Evolutionary conservation across 2,113 vertebrate genomes (phyloP), one percentile per base, ranked within the genome.

Genomic region (Cephalophus harveyi): DNA sequence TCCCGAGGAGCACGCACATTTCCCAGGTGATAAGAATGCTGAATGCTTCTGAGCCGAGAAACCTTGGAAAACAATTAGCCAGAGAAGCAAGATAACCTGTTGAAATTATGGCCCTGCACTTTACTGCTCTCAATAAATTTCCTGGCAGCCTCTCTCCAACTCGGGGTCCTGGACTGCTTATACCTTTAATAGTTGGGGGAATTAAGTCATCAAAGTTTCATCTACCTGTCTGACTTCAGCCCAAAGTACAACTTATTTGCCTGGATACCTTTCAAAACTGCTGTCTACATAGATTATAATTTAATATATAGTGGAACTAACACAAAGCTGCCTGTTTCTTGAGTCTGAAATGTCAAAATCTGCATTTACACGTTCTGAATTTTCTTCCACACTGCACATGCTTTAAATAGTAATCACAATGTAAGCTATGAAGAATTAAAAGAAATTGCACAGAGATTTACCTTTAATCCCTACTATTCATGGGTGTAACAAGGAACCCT

Each of bases 151-250:
- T 98, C 92, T 91, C 96, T 87, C 36, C 76, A 62, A 10, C 81
- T 30, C 50, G 6, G 91, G 89, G 91, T 84, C 59, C 64, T 92
- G 86, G n/a, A 96, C 96, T 97, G 90, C 93, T 97, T 96, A 86
- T 82, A 97, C 57, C 91, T 97, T 97, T 97, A 98, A 81, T 82
- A 96, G 89, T 84, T 95, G 46, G 17, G 96, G 82, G 98, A 98
- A 98, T 93, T 95, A 97, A 98, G 94, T 85, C 97, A 98, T 97
- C 78, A 43, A 82, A 82, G 81, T 98, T 98, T 97, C 98, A 97
- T 96, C 97, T 97, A 98, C 96, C 97, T 92, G 87, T 82, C 91
- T 81, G 95, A 87, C 93, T 98, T 98, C 90, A 98, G 91, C 76
- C 89, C 95, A 82, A 74, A 98, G 91, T 71, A 71, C 83, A 98